Percentiles rank a stretch among this genome's conserved stretches.
phyloP scores from a whole-genome alignment of 30 jellyfish, hydroid and myxozoan species.

The Calvadosia cruxmelitensis region DNA sequence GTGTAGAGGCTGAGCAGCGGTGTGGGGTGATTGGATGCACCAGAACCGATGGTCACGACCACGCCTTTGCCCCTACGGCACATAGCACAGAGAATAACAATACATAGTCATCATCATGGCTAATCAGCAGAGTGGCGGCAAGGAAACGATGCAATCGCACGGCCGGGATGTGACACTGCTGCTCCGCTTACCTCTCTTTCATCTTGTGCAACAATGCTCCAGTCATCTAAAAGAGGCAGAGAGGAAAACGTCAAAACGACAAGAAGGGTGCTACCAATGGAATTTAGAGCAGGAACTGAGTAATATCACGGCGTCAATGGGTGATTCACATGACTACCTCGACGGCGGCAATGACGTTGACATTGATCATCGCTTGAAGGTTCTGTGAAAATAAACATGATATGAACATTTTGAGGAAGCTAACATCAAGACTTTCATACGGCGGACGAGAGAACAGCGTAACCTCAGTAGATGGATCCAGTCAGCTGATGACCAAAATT shows the following conservation, averaged over 20 bases:
- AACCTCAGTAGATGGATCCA: too few relatives aligned
- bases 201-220: background rate
- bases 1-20: background rate
- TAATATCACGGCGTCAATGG: background rate
- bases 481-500: too few relatives aligned
- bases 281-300: background rate
- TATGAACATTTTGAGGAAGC: background rate
- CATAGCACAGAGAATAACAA: too few relatives aligned
- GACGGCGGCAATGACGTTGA: background rate
- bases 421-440: too few relatives aligned
- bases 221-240: background rate
- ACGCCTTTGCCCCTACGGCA: background rate
- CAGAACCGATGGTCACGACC: background rate
- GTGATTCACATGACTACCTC: background rate
- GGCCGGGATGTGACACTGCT: too few relatives aligned
- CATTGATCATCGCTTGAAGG: background rate
- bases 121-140: too few relatives aligned
- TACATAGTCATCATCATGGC: too few relatives aligned
- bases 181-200: background rate
- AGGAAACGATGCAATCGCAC: too few relatives aligned
- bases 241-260: too few relatives aligned
- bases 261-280: too few relatives aligned
- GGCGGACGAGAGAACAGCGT: too few relatives aligned
- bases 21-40: constrained; percentile 1
- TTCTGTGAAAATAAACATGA: background rate